A percentile compares a stretch with the other conserved stretches of the same genome.
These are phyloP conservation scores for Ceratoteleas bidentatus DNA, from an alignment of 1,140 invertebrate species.

Conservation along the genomic window DNA sequence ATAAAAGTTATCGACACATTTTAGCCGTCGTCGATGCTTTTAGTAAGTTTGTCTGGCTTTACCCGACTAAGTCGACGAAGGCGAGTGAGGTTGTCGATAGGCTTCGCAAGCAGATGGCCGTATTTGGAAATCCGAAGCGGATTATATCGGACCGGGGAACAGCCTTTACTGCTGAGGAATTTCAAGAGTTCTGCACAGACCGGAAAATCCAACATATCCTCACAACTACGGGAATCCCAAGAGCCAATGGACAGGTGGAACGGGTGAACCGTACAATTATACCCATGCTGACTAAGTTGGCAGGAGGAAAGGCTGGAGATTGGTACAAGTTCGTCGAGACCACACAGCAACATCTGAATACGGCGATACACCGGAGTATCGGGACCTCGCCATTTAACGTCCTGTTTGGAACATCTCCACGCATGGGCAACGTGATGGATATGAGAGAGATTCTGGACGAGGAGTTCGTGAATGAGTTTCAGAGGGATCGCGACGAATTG, in stretches of 20 bases:
- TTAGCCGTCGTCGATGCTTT: conserved; percentile 5
- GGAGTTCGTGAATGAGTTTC: not conserved
- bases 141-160: conserved; percentile 1
- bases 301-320: not conserved
- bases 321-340: conserved; percentile 4
- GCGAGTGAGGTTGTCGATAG: not conserved
- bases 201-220: not conserved
- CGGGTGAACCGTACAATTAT: conserved; percentile 10
- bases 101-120: not conserved
- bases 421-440: not conserved
- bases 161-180: not conserved
- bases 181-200: conserved; percentile 3
- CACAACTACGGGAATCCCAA: conserved; percentile 1
- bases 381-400: conserved; percentile 6
- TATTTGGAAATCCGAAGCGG: conserved; percentile 5
- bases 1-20: conserved; percentile 1
- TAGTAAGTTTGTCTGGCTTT: conserved; percentile 17
- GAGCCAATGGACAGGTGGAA: conserved; percentile 5
- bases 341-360: not conserved
- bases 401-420: not conserved
- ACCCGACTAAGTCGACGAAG: not conserved
- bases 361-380: not conserved
- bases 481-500: not conserved
- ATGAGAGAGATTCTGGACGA: no score
- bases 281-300: conserved; percentile 1